Conservation (phyloP, 1,140 invertebrate species). For the Diachasmimorpha longicaudata region DNA sequence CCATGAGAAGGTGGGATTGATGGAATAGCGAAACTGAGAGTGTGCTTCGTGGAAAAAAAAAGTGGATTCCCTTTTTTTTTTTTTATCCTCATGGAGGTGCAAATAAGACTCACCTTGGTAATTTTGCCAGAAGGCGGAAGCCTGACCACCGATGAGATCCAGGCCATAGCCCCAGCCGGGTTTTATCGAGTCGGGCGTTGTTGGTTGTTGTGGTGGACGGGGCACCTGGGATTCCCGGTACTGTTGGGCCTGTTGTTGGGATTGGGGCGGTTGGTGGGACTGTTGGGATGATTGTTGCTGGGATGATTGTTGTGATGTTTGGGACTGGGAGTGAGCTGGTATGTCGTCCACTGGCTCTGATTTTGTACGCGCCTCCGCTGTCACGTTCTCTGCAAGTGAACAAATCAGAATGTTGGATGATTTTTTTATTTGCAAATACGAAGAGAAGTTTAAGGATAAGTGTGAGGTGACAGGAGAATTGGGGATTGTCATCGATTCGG, state of each 20-base stretch:
- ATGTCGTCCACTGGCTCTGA: conserved; percentile 59
- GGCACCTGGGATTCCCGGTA: conserved; percentile 54
- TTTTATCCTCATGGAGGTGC: neutral
- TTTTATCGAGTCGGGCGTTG: conserved; percentile 59
- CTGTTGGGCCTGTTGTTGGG: conserved; percentile 44
- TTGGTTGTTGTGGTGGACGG: conserved; percentile 59
- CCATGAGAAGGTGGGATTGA: neutral
- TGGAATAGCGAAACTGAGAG: neutral
- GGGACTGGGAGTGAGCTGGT: conserved; percentile 61
- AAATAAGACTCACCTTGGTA: conserved; percentile 74
- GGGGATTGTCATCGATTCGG: too few relatives aligned
- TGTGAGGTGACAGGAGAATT: too few relatives aligned
- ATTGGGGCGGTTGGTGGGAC: conserved; percentile 54
- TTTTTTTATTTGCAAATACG: too few relatives aligned
- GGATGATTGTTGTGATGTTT: conserved; percentile 56
- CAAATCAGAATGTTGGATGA: neutral
- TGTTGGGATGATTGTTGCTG: conserved; percentile 42
- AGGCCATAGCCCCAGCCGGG: conserved; percentile 75
- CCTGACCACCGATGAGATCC: conserved; percentile 75
- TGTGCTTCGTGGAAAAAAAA: conserved; percentile 15
- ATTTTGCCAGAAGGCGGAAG: conserved; percentile 86
- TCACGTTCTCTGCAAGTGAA: conserved; percentile 51
- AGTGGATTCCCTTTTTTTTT: neutral
- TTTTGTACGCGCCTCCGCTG: conserved; percentile 53
- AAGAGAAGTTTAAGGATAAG: too few relatives aligned